Base-by-base conservation (phyloP, 92 coral and sea anemone genomes). In the Scolanthus callimorphus region DNA sequence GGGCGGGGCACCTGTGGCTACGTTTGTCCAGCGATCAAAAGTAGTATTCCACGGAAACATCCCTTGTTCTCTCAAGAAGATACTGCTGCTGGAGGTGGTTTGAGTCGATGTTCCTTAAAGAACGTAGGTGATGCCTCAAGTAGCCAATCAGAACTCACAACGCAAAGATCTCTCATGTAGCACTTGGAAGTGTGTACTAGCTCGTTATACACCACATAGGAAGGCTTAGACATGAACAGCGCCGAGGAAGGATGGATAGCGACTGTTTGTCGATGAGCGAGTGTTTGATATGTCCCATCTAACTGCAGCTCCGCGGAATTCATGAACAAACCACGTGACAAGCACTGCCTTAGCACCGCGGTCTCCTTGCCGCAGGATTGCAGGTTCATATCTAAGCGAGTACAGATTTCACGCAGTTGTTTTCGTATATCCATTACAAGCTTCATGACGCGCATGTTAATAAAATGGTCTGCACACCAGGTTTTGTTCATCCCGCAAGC, bases 131-230 rank as follows among this genome's bases (percentile, higher is more conserved):
- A 87, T 12, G 96, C 84, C 2, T 69, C 71, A 0, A 70, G 67
- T 9, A 94, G 78, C 99, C 99, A 94, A 47, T 85, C 80, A 29
- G 92, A 89, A 34, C 86, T 84, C 0, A 94, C 94, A 27, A 88
- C 63, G 11, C 94, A 85, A 17, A 88, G 80, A 45, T 88, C 90
- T 13, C 94, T 72, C 99, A 94, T 88, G 58, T 94, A 94, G 54
- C 99, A 94, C 82, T 94, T 94, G 20, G 99, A 88, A 0, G 99
- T 94, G 60, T 94, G 86, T 2, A 88, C 76, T 3, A 94, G 85
- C 50, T 94, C 99, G 51, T 85, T 88, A 70, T 84, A 94, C 21
- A 94, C 78, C 2, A 94, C 95, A 64, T 77, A 85, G 47, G 90
- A 71, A 17, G 97, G 94, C 73, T 85, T 94, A 15, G 85, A 76